Evolutionary conservation across 2,888 invertebrate genomes (phyloP).

Genomic region (Mythimna pallens): DNA sequence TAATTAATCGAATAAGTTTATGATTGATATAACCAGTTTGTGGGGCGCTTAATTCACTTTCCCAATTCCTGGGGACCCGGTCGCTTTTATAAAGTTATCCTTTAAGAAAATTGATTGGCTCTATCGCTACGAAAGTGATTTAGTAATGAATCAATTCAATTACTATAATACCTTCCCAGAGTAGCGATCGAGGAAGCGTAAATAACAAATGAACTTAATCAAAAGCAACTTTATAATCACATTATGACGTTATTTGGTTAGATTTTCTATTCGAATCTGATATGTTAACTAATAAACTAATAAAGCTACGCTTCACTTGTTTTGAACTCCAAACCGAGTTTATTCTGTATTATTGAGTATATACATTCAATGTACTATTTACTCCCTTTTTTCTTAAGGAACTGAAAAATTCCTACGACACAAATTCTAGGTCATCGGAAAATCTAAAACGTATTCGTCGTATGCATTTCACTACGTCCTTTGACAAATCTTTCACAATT

Average conservation of each 20-base stretch:
- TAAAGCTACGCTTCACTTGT: constrained; percentile 11
- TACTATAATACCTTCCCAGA: constrained; percentile 71
- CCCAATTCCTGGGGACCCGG: constrained; percentile 84
- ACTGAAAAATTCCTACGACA: too few species aligned
- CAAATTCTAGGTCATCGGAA: too few species aligned
- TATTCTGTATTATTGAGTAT: neutral
- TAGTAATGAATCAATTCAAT: constrained; percentile 82
- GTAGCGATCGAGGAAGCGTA: constrained; percentile 72
- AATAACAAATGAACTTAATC: constrained; percentile 75
- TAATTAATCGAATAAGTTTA: constrained; percentile 91
- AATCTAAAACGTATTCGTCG: too few species aligned
- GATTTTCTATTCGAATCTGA: constrained; percentile 23
- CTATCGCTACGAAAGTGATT: constrained; percentile 83
- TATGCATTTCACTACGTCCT: too few species aligned
- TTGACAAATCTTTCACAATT: too few species aligned
- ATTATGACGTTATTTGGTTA: constrained; percentile 47
- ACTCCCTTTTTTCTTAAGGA: too few species aligned
- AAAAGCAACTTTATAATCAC: constrained; percentile 72
- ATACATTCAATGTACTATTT: too few species aligned
- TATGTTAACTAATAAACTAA: constrained; percentile 24
- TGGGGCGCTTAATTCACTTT: constrained; percentile 90
- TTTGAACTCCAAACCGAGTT: constrained; percentile 2
- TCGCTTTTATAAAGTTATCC: constrained; percentile 89
- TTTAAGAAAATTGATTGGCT: constrained; percentile 87
- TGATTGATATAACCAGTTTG: constrained; percentile 91